phyloP scores from a whole-genome alignment of 2,888 invertebrate genomes.

The Eretmocerus hayati region DNA sequence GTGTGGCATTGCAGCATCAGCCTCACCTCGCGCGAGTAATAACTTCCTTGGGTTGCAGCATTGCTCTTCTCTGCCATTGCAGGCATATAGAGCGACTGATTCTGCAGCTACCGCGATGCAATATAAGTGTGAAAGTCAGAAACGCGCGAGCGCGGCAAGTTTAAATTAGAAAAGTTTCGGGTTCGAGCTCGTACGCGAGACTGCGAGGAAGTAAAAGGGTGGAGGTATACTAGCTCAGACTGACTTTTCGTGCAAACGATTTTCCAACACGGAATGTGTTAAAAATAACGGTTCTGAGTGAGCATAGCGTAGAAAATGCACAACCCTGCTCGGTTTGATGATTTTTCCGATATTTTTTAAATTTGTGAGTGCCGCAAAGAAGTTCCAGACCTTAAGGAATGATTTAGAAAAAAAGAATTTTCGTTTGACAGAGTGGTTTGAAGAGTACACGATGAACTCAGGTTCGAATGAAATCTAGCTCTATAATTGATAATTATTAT shows the following conservation, averaged over 20 bases:
- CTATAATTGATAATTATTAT: too few relatives aligned
- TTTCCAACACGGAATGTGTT: slow-evolving; percentile 20
- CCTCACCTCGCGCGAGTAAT: not conserved
- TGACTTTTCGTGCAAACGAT: slow-evolving; percentile 16
- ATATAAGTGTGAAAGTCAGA: slow-evolving; percentile 42
- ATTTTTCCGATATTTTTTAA: too few relatives aligned
- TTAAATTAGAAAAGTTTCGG: slow-evolving; percentile 43
- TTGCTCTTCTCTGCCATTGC: too few relatives aligned
- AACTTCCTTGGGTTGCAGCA: not conserved
- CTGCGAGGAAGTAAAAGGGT: slow-evolving; percentile 12
- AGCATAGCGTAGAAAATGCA: too few relatives aligned
- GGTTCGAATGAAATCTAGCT: too few relatives aligned
- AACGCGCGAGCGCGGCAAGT: slow-evolving; percentile 32
- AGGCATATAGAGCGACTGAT: too few relatives aligned
- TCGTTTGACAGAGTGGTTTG: too few relatives aligned
- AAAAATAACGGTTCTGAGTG: slow-evolving; percentile 16
- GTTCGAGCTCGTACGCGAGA: slow-evolving; percentile 18
- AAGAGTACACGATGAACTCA: too few relatives aligned
- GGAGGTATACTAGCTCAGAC: slow-evolving; percentile 7
- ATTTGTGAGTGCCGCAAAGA: too few relatives aligned
- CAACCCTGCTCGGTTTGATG: too few relatives aligned
- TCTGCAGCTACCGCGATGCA: slow-evolving; percentile 34
- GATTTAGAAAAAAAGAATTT: too few relatives aligned
- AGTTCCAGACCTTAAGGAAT: too few relatives aligned
- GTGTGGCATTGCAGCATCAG: slow-evolving; percentile 2